phyloP scores from a whole-genome alignment of 1,140 invertebrate genomes.

The Diorhabda carinulata region DNA sequence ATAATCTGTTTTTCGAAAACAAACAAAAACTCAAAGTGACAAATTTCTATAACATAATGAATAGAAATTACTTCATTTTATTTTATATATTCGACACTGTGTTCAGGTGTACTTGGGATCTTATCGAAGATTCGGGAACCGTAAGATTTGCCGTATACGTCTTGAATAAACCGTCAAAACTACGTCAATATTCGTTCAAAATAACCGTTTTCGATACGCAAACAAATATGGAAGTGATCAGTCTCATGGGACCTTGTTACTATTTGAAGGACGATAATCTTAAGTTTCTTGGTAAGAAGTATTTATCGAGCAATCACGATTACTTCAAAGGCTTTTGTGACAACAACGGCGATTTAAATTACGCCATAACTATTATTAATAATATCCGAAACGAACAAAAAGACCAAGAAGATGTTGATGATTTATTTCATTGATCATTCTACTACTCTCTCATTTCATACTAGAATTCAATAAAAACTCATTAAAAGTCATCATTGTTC shows the following conservation, averaged over 20 bases:
- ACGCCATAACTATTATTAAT: not conserved
- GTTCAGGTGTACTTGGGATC: not conserved
- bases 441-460: too few species aligned
- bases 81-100: not conserved
- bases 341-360: not conserved
- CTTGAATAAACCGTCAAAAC: not conserved
- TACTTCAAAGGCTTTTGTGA: not conserved
- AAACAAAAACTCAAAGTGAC: not conserved
- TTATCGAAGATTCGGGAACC: not conserved
- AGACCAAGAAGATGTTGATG: too few species aligned
- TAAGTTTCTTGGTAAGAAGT: not conserved
- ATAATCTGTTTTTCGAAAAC: not conserved
- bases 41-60: not conserved
- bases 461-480: too few species aligned
- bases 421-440: too few species aligned
- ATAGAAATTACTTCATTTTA: not conserved
- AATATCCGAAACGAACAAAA: too few species aligned
- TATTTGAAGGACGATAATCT: not conserved
- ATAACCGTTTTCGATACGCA: not conserved
- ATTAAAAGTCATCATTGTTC: too few species aligned
- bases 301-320: not conserved
- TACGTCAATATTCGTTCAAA: not conserved
- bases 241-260: not conserved
- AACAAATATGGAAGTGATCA: not conserved
- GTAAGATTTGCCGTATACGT: not conserved